Conservation (phyloP, 2,113 vertebrate genomes). For the Todiramphus saurophagus region DNA sequence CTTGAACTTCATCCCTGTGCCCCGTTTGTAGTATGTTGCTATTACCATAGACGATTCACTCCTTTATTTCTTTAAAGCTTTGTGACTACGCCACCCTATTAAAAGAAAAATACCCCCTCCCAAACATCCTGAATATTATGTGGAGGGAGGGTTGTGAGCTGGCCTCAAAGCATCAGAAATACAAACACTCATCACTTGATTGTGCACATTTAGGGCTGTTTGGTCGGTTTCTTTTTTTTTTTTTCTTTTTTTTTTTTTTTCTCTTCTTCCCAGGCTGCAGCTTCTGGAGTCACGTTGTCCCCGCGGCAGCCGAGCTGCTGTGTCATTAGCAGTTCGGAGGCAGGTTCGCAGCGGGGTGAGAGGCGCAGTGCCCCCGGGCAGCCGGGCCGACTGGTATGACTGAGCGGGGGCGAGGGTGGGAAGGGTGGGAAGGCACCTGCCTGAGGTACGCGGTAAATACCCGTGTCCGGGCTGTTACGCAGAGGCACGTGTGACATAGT, state of each 20-base stretch:
- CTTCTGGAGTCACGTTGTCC: slow-evolving; percentile 41
- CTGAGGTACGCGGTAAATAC: neutral
- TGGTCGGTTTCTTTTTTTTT: neutral
- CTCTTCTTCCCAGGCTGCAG: neutral
- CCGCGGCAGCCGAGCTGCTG: neutral
- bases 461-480: neutral
- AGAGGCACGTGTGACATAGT: slow-evolving; percentile 46
- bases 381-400: slow-evolving; percentile 9
- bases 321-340: slow-evolving; percentile 46
- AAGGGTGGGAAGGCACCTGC: slow-evolving; percentile 14
- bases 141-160: slow-evolving; percentile 42
- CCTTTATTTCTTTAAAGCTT: slow-evolving; percentile 41
- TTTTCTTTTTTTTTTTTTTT: neutral
- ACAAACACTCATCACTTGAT: slow-evolving; percentile 61
- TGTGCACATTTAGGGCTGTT: slow-evolving; percentile 19
- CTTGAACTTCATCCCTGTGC: slow-evolving; percentile 25
- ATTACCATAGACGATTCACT: slow-evolving; percentile 47
- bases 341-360: neutral
- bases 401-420: neutral
- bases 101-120: slow-evolving; percentile 61
- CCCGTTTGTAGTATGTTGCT: neutral
- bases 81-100: slow-evolving; percentile 62
- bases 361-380: neutral
- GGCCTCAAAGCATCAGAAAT: slow-evolving; percentile 61
- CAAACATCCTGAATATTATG: slow-evolving; percentile 53